A percentile compares a stretch with the other conserved stretches of the same genome.
Conservation (phyloP, 2,797 vertebrate species). For the Dipus sagitta region DNA sequence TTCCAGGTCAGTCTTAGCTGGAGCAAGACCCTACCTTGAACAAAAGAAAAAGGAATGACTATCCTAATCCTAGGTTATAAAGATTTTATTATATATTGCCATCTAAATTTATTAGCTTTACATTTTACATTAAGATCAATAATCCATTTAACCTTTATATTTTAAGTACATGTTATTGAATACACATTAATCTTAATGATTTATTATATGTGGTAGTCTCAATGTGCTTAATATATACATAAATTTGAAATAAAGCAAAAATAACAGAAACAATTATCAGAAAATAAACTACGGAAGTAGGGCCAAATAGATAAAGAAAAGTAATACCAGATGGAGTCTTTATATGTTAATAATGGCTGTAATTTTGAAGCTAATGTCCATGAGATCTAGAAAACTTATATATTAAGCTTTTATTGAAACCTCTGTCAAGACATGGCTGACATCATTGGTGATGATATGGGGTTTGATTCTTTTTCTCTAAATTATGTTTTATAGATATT, state of each 20-base stretch:
- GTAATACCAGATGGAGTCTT: not conserved
- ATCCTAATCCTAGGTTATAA: not conserved
- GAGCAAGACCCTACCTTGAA: too few species aligned
- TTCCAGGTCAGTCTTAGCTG: too few species aligned
- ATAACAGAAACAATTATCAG: not conserved
- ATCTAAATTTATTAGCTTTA: not conserved
- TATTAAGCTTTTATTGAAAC: not conserved
- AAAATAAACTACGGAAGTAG: not conserved
- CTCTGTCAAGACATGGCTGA: too few species aligned
- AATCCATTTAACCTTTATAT: not conserved
- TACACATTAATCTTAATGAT: not conserved
- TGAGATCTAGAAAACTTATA: not conserved
- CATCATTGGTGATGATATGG: too few species aligned
- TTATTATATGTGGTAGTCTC: not conserved
- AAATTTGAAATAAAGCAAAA: constrained; percentile 31
- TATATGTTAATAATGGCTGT: not conserved
- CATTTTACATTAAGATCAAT: not conserved
- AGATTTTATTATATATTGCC: not conserved
- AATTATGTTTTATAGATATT: constrained; percentile 14
- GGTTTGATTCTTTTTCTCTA: not conserved
- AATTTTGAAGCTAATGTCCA: not conserved
- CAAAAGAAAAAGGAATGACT: not conserved
- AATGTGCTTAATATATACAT: not conserved
- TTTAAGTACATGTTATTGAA: not conserved
- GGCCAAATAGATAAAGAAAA: not conserved